These are phyloP conservation scores for Pangasius krempfi DNA, from an alignment of 2,797 vertebrate genomes.

Conservation along the genomic window DNA sequence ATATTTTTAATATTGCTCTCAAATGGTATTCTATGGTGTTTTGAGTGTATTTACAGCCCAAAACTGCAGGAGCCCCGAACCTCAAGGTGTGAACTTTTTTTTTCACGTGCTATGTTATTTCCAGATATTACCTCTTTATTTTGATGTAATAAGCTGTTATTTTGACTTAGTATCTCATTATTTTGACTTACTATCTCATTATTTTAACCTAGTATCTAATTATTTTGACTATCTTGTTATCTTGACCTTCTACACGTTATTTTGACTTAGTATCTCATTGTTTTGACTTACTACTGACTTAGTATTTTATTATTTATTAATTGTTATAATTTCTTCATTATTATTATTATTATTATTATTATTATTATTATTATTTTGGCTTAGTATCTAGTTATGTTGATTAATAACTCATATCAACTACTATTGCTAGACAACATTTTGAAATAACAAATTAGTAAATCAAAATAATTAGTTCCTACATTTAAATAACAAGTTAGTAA, in stretches of 20 bases:
- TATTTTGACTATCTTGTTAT: not conserved
- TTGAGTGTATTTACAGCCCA: not conserved
- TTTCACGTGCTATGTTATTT: not conserved
- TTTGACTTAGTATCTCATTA: not conserved
- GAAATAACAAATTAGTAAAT: not conserved
- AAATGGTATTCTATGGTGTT: not conserved
- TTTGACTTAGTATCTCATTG: not conserved
- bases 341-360: not conserved
- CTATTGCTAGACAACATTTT: not conserved
- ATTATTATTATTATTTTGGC: not conserved
- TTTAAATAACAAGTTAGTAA: too few relatives aligned
- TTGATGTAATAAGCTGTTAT: not conserved
- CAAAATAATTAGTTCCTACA: not conserved
- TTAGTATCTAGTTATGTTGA: not conserved
- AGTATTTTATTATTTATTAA: not conserved
- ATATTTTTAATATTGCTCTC: not conserved
- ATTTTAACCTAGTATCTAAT: not conserved
- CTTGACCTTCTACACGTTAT: not conserved
- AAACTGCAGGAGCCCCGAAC: not conserved
- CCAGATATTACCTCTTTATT: not conserved
- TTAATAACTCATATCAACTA: not conserved
- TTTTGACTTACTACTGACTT: not conserved
- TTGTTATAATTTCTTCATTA: not conserved
- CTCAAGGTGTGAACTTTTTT: not conserved
- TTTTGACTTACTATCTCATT: not conserved